These are phyloP conservation scores for Poecilia wingei DNA, from an alignment of 2,797 vertebrate genomes.

Conservation along the genomic window DNA sequence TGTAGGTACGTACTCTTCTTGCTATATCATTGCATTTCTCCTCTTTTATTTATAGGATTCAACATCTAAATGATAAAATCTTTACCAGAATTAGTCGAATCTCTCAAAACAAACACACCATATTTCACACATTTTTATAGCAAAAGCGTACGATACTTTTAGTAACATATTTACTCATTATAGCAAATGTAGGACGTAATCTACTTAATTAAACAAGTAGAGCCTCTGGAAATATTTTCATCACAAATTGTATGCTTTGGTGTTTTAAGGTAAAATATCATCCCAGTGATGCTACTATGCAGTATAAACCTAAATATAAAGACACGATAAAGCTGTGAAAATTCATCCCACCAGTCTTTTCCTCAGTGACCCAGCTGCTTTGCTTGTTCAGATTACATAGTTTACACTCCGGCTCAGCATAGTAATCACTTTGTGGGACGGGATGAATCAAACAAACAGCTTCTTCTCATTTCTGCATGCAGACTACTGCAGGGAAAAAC, in stretches of 20 bases:
- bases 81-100: neutral
- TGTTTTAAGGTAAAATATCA: conserved; percentile 1
- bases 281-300: conserved; percentile 3
- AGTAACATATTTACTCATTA: neutral
- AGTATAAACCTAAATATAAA: conserved; percentile 1
- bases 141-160: neutral
- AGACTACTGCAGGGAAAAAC: conserved; percentile 23
- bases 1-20: neutral
- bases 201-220: neutral
- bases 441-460: conserved; percentile 16
- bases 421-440: conserved; percentile 31
- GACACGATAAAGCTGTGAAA: neutral
- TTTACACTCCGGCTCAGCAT: conserved; percentile 28
- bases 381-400: conserved; percentile 42
- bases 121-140: neutral
- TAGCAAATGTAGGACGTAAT: neutral
- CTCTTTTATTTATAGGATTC: neutral
- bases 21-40: neutral
- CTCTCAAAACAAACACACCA: neutral
- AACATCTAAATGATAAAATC: neutral
- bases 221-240: neutral
- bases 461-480: conserved; percentile 13
- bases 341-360: conserved; percentile 26
- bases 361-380: conserved; percentile 29
- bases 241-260: neutral